A percentile compares a stretch with the other conserved stretches of the same genome.
phyloP scores from a whole-genome alignment of 1,140 invertebrate species.

The Calliphora vicina region DNA sequence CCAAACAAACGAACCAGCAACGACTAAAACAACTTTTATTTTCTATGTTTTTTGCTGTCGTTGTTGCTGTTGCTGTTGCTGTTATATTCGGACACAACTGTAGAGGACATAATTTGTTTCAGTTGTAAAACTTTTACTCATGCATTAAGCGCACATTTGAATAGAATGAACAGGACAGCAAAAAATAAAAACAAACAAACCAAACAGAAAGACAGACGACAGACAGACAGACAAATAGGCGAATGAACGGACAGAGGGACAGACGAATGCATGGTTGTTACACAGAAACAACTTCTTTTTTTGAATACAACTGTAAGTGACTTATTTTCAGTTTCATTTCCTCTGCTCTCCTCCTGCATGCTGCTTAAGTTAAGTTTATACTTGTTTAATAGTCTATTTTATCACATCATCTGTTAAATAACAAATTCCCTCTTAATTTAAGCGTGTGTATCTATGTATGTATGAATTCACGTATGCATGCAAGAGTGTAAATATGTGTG shows the following conservation, averaged over 20 bases:
- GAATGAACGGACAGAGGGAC: not conserved
- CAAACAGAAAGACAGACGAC: not conserved
- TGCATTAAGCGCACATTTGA: constrained; percentile 1
- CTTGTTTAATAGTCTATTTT: not conserved
- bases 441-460: not conserved
- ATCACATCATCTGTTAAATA: not conserved
- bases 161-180: not conserved
- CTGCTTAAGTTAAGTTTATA: not conserved
- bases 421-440: not conserved
- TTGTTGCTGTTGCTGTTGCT: not conserved
- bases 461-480: not conserved
- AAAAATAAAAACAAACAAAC: not conserved
- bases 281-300: not conserved
- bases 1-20: not conserved
- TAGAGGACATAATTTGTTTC: constrained; percentile 14
- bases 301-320: not conserved
- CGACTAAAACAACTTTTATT: not conserved
- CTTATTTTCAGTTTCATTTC: not conserved
- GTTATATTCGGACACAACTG: constrained; percentile 2
- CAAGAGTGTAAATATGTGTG: not conserved
- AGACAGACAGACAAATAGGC: not conserved
- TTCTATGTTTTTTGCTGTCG: not conserved
- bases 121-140: constrained; percentile 2
- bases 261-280: not conserved
- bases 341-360: not conserved